Evolutionary conservation across 2,888 invertebrate genomes (phyloP).

Genomic region (Drosophila kambysellisi): DNA sequence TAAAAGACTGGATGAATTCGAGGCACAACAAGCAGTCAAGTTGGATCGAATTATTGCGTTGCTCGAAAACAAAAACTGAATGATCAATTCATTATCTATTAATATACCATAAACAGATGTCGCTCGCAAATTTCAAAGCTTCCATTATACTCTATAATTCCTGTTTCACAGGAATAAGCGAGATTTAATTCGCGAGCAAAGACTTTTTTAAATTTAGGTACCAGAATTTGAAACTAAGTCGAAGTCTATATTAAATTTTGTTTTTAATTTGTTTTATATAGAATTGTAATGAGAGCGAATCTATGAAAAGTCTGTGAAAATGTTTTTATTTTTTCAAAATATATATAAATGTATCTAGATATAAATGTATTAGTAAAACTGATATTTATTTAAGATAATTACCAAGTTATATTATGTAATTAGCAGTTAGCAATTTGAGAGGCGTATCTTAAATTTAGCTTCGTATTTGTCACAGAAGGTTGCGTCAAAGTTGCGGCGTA

Average conservation of each 20-base stretch:
- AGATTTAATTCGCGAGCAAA: not conserved
- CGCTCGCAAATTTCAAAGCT: not conserved
- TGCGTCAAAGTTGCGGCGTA: constrained; percentile 40
- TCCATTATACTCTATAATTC: not conserved
- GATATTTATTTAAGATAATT: not conserved
- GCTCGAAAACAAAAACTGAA: constrained; percentile 58
- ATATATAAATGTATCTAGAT: constrained; percentile 4
- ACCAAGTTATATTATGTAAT: not conserved
- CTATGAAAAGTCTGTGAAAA: not conserved
- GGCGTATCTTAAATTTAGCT: constrained; percentile 42
- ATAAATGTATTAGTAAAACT: not conserved
- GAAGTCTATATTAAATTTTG: not conserved
- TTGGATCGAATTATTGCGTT: constrained; percentile 77
- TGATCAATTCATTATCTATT: constrained; percentile 5
- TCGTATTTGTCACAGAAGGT: constrained; percentile 52
- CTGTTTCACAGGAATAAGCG: not conserved
- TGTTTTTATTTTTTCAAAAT: constrained; percentile 6
- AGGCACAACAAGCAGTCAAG: constrained; percentile 74
- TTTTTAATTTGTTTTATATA: not conserved
- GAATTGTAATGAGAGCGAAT: not conserved
- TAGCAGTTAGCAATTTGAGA: not conserved
- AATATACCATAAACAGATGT: not conserved
- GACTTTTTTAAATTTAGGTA: not conserved
- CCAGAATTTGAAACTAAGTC: not conserved
- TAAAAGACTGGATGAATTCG: constrained; percentile 68